Conservation (phyloP, 2,888 invertebrate species). For the Cyrtodaria siliqua region DNA sequence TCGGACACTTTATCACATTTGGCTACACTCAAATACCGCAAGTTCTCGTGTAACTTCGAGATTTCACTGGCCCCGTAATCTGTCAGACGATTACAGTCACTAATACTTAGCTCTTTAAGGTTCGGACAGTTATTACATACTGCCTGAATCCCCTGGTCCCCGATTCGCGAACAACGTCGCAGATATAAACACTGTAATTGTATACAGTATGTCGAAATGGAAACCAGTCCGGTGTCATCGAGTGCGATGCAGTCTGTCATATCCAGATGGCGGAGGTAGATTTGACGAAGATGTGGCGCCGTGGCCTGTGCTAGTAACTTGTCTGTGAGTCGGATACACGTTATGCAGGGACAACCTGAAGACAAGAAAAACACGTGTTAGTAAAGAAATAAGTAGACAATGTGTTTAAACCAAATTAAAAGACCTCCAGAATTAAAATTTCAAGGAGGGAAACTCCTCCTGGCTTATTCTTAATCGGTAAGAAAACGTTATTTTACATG, state of each 20-base stretch:
- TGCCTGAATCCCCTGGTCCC: slow-evolving; percentile 96
- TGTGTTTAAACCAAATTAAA: too few relatives aligned
- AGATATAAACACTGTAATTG: slow-evolving; percentile 95
- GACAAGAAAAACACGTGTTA: slow-evolving; percentile 32
- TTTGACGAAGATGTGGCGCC: slow-evolving; percentile 84
- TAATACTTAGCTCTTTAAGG: slow-evolving; percentile 93
- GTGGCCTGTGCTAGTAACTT: slow-evolving; percentile 81
- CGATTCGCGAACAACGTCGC: slow-evolving; percentile 94
- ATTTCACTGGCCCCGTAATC: slow-evolving; percentile 96
- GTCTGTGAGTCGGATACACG: slow-evolving; percentile 89
- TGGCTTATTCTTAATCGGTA: too few relatives aligned
- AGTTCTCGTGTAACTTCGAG: slow-evolving; percentile 94
- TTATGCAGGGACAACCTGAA: slow-evolving; percentile 91
- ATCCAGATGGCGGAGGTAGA: slow-evolving; percentile 95
- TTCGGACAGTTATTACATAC: slow-evolving; percentile 95
- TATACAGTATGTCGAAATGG: slow-evolving; percentile 94
- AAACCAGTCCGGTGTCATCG: slow-evolving; percentile 93
- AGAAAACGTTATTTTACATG: too few relatives aligned
- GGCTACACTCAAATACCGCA: slow-evolving; percentile 96
- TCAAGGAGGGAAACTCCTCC: too few relatives aligned
- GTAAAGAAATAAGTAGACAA: too few relatives aligned
- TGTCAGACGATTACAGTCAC: slow-evolving; percentile 94
- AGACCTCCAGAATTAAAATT: too few relatives aligned
- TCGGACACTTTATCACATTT: slow-evolving; percentile 95
- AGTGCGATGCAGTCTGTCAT: slow-evolving; percentile 95